These are phyloP conservation scores for Takifugu flavidus DNA, from an alignment of 2,113 vertebrate genomes.

Conservation along the genomic window DNA sequence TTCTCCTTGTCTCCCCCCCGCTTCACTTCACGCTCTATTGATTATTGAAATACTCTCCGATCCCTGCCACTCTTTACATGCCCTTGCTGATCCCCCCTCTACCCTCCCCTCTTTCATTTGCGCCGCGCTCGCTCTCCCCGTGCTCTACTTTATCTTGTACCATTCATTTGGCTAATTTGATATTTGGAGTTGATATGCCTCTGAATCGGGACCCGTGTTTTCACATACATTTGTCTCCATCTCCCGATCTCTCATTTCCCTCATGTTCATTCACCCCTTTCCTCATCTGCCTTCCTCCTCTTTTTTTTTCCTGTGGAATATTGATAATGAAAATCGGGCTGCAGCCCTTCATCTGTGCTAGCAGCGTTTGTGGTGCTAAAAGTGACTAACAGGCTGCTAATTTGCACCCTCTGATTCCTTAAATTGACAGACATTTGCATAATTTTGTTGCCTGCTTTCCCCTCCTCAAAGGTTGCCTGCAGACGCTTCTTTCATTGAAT, in stretches of 20 bases:
- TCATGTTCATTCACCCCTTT: constrained; percentile 14
- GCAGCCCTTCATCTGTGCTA: constrained; percentile 66
- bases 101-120: constrained; percentile 26
- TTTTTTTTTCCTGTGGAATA: constrained; percentile 14
- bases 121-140: constrained; percentile 12
- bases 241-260: constrained; percentile 46
- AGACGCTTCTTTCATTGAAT: constrained; percentile 42
- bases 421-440: constrained; percentile 69
- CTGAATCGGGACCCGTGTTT: constrained; percentile 51
- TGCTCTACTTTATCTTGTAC: constrained; percentile 61
- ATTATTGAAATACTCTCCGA: constrained; percentile 64
- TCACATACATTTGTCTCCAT: constrained; percentile 52
- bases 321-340: constrained; percentile 63
- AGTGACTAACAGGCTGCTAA: constrained; percentile 67
- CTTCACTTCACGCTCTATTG: constrained; percentile 61
- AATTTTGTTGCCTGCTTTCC: constrained; percentile 49
- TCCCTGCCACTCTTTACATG: constrained; percentile 40
- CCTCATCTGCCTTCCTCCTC: constrained; percentile 16
- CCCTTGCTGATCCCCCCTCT: constrained; percentile 19
- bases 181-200: constrained; percentile 64
- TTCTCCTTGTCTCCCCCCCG: constrained; percentile 27
- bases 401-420: constrained; percentile 65
- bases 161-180: constrained; percentile 75
- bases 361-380: constrained; percentile 58
- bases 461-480: constrained; percentile 52